Evolutionary conservation across 2,113 vertebrate species (phyloP).

Genomic region (Cinclus mexicanus): DNA sequence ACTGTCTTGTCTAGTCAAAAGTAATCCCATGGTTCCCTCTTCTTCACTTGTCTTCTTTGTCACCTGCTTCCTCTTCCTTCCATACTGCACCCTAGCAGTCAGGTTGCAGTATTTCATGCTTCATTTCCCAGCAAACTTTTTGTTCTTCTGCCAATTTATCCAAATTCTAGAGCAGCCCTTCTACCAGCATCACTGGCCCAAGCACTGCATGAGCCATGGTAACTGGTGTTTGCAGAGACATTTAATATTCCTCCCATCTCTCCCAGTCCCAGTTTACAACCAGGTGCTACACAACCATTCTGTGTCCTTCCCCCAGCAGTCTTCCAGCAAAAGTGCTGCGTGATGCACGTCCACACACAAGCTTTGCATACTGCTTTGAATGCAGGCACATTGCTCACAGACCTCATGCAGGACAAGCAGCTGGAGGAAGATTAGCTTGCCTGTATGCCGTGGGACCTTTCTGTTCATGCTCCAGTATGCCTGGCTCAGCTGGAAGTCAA

Average conservation of each 20-base stretch:
- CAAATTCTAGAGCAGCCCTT: background rate
- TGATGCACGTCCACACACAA: background rate
- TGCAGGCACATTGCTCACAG: background rate
- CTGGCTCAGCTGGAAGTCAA: background rate
- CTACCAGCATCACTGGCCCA: background rate
- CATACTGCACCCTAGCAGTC: background rate
- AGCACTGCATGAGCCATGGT: background rate
- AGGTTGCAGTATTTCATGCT: background rate
- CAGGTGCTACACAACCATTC: rapidly evolving
- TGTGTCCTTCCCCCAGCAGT: background rate
- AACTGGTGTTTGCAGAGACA: background rate
- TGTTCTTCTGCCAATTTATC: background rate
- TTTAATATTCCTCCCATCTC: background rate
- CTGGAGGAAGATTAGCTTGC: background rate
- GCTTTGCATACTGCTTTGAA: background rate
- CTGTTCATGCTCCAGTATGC: background rate
- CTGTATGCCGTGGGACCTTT: background rate
- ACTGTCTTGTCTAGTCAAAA: background rate
- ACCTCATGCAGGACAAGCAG: background rate
- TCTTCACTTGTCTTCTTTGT: background rate
- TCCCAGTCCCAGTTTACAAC: background rate
- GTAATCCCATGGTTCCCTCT: background rate
- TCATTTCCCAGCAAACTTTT: background rate
- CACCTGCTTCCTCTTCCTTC: background rate
- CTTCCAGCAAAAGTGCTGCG: background rate